A percentile compares a stretch with the other conserved stretches of the same genome.
Conservation (phyloP, 2,113 vertebrate genomes). For the Cynopterus brachyotis region DNA sequence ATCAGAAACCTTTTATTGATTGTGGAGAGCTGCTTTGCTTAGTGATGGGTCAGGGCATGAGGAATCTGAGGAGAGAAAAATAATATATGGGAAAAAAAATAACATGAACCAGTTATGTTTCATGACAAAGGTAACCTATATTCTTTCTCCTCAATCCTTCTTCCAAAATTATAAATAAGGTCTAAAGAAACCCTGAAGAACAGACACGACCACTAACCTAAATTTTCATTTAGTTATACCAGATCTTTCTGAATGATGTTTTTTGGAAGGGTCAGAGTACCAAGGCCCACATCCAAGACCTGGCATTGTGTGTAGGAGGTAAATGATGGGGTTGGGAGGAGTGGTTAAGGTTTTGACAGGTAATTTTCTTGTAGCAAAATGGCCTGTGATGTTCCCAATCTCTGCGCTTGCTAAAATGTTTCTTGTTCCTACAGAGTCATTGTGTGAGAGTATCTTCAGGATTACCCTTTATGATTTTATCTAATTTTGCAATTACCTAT, state of each 20-base stretch:
- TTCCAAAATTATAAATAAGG: background rate
- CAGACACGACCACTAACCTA: background rate
- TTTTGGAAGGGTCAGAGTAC: background rate
- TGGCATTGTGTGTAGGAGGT: too few relatives aligned
- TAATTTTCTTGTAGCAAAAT: background rate
- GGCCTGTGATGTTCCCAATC: background rate
- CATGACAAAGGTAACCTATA: background rate
- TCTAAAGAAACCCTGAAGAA: background rate
- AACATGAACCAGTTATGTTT: background rate
- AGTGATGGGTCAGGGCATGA: accelerated
- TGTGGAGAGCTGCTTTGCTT: background rate
- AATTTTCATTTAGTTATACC: background rate
- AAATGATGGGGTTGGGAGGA: too few relatives aligned
- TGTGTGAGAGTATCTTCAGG: background rate
- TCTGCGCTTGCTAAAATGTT: background rate
- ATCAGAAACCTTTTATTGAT: background rate
- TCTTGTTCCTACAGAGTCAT: background rate
- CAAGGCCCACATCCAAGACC: background rate
- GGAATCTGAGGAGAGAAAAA: background rate
- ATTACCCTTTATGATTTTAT: background rate
- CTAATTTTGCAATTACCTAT: background rate
- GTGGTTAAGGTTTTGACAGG: background rate
- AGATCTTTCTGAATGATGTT: background rate
- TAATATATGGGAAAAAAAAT: background rate
- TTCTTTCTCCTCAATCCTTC: background rate